phyloP scores from a whole-genome alignment of 2,113 vertebrate genomes.

The Heptranchias perlo region DNA sequence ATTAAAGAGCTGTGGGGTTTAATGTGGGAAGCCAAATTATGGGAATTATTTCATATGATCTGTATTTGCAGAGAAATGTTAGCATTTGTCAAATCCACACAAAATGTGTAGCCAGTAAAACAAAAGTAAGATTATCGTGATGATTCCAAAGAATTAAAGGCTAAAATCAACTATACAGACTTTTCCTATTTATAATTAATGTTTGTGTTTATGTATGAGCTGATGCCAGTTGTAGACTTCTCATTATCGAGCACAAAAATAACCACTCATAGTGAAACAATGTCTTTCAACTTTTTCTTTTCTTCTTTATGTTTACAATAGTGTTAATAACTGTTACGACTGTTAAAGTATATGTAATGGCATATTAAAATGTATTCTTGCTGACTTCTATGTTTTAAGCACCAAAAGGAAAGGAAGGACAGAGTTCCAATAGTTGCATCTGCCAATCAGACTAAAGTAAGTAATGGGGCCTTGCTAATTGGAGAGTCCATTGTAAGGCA shows the following conservation, averaged over 20 bases:
- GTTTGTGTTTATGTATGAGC: not conserved
- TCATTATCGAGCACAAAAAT: not conserved
- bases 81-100: not conserved
- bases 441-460: not conserved
- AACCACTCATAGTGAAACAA: not conserved
- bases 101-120: not conserved
- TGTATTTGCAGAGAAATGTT: not conserved
- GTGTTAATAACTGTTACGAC: not conserved
- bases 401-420: not conserved
- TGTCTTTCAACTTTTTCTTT: conserved; percentile 17
- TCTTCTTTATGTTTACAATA: not conserved
- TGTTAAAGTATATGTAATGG: not conserved
- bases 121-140: not conserved
- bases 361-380: not conserved
- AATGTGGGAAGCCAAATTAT: not conserved
- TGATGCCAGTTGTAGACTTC: not conserved
- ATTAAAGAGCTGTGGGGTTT: not conserved
- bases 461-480: not conserved
- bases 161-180: not conserved
- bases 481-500: not conserved
- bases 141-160: conserved; percentile 27
- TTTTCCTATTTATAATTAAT: not conserved
- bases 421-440: not conserved
- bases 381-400: not conserved
- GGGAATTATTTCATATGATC: not conserved